phyloP scores from a whole-genome alignment of 2,113 vertebrate genomes.

The Malurus melanocephalus region DNA sequence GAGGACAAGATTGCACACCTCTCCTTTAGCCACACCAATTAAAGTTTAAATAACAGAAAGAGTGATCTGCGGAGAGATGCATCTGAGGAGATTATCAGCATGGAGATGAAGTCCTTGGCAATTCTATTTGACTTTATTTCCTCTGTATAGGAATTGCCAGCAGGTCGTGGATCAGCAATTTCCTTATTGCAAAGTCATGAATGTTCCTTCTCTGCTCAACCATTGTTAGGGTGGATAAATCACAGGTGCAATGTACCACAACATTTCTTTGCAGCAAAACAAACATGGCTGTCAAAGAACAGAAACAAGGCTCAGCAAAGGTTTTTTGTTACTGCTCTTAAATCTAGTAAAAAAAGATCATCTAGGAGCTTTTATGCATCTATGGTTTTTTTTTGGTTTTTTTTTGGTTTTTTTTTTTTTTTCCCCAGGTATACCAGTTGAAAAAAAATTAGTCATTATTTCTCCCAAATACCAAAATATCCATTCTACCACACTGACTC shows the following conservation, averaged over 20 bases:
- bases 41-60: background rate
- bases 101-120: slow-evolving; percentile 1
- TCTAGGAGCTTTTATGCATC: background rate
- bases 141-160: background rate
- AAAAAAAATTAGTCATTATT: background rate
- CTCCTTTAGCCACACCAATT: background rate
- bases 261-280: background rate
- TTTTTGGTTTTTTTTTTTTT: background rate
- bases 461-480: background rate
- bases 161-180: slow-evolving; percentile 12
- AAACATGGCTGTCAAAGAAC: background rate
- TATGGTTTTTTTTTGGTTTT: background rate
- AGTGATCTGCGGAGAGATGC: background rate
- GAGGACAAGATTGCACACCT: background rate
- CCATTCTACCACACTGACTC: background rate
- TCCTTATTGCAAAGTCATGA: slow-evolving; percentile 44
- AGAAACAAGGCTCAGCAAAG: background rate
- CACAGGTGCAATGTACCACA: background rate
- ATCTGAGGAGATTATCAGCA: background rate
- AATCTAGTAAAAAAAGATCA: background rate
- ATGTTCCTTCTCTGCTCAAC: slow-evolving; percentile 33
- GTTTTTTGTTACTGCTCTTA: background rate
- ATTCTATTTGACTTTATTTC: background rate
- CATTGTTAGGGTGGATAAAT: background rate
- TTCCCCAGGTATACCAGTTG: background rate